Base-by-base conservation (phyloP, 2,113 vertebrate genomes). In the Percopsis transmontana region DNA sequence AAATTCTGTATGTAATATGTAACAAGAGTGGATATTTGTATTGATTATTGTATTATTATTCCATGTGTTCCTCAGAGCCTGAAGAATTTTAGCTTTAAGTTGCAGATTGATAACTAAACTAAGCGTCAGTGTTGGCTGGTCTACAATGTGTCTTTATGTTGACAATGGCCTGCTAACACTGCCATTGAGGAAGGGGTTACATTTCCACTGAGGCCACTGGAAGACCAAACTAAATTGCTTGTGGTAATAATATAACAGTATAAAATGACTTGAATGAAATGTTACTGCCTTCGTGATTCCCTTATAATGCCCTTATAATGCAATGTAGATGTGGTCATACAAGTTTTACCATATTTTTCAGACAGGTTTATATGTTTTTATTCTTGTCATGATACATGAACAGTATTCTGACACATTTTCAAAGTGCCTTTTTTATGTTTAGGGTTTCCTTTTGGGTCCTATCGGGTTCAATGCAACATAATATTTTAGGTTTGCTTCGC, bases 401-500 rank as follows among this genome's bases (percentile, higher is more conserved):
- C 18, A 19, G 10, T 51, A 33, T 66, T 68, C 62, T 65, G 67
- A 81, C 27, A 58, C 62, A 60, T 63, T 83, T 76, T 73, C 41
- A 66, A 83, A 80, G 85, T 89, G 83, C 85, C 82, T 86, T 87
- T 70, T 70, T 68, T 66, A 23, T 57, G 15, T 63, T 66, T 33
- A 63, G 18, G 40, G 20, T 23, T 41, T 41, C 47, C 66, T 0
- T 15, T 20, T 66, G 68, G 76, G 56, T 72, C 66, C 81, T 64
- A 74, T 81, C 69, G 50, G 61, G 38, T 66, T 11, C 27, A 15
- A 38, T 56, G 44, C 51, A 27, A 62, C 77, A 59, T 16, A 4
- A 33, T 33, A 50, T 24, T 65, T 19, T 39, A 15, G 59, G 56
- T 66, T 77, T 68, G 60, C 72, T 72, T 18, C 21, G 40, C 62